Conservation (phyloP, 2,888 invertebrate species). For the Resseliella maxima region DNA sequence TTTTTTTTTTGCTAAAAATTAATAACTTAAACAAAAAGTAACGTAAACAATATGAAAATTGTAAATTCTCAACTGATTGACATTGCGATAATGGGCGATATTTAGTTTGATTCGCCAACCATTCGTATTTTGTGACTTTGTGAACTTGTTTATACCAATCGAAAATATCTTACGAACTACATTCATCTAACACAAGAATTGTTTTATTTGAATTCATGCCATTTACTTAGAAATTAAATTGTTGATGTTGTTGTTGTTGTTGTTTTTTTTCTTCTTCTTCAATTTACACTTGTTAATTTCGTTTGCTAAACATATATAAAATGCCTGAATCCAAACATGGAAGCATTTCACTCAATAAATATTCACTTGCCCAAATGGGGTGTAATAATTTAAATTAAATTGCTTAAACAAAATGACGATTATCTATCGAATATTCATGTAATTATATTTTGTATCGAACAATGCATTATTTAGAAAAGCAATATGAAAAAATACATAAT, state of each 20-base stretch:
- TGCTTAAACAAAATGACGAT: not conserved
- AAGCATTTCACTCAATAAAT: constrained; percentile 3
- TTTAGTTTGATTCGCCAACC: too few relatives aligned
- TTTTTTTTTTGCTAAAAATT: too few relatives aligned
- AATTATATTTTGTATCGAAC: not conserved
- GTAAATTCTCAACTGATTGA: too few relatives aligned
- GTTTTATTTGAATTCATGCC: not conserved
- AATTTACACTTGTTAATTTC: too few relatives aligned
- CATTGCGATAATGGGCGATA: too few relatives aligned
- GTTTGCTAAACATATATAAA: not conserved
- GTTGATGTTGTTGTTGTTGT: too few relatives aligned
- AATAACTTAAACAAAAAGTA: not conserved
- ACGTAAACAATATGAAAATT: not conserved
- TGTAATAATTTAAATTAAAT: not conserved
- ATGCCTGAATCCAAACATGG: not conserved
- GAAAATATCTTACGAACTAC: not conserved
- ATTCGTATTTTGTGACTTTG: not conserved
- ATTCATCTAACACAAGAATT: not conserved
- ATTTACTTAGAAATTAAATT: not conserved
- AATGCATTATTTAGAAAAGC: constrained; percentile 39
- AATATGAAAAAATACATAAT: constrained; percentile 46
- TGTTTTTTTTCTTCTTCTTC: too few relatives aligned
- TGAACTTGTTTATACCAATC: not conserved
- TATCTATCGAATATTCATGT: constrained; percentile 25
- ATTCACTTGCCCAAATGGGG: not conserved